phyloP scores from a whole-genome alignment of 2,888 invertebrate genomes.

The Maniola hyperantus region DNA sequence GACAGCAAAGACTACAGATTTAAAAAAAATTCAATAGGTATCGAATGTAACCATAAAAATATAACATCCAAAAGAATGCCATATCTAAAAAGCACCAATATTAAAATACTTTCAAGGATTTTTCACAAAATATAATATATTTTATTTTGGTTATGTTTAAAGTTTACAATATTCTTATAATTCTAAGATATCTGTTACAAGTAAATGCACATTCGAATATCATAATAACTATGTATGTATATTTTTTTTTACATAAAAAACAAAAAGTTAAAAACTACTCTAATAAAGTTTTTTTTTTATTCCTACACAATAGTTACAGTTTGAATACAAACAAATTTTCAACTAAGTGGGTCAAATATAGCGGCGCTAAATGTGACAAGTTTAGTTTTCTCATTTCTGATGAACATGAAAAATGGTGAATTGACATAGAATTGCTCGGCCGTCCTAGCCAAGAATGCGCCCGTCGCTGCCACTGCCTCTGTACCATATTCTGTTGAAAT shows the following conservation, averaged over 20 bases:
- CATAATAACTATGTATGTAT: not conserved
- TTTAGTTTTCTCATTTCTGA: slow-evolving; percentile 85
- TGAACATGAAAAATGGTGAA: slow-evolving; percentile 89
- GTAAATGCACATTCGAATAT: slow-evolving; percentile 9
- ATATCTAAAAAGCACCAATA: too few species aligned
- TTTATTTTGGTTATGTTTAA: not conserved
- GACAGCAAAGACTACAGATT: too few species aligned
- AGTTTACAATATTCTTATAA: not conserved
- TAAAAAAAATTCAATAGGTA: too few species aligned
- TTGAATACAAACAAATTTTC: not conserved
- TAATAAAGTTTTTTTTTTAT: too few species aligned
- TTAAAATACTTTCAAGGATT: too few species aligned
- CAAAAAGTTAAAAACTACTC: not conserved
- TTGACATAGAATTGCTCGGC: slow-evolving; percentile 80
- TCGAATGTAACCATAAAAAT: too few species aligned
- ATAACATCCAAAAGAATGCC: too few species aligned
- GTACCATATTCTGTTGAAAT: slow-evolving; percentile 84
- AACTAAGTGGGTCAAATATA: slow-evolving; percentile 80
- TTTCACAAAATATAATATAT: too few species aligned
- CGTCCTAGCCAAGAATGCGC: slow-evolving; percentile 79
- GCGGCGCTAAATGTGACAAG: slow-evolving; percentile 88
- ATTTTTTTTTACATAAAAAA: too few species aligned
- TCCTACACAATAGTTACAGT: not conserved
- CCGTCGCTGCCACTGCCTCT: slow-evolving; percentile 87
- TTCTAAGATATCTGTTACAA: not conserved